These are phyloP conservation scores for Agonopterix alstromeriana DNA, from an alignment of 2,888 invertebrate genomes.

Conservation along the genomic window DNA sequence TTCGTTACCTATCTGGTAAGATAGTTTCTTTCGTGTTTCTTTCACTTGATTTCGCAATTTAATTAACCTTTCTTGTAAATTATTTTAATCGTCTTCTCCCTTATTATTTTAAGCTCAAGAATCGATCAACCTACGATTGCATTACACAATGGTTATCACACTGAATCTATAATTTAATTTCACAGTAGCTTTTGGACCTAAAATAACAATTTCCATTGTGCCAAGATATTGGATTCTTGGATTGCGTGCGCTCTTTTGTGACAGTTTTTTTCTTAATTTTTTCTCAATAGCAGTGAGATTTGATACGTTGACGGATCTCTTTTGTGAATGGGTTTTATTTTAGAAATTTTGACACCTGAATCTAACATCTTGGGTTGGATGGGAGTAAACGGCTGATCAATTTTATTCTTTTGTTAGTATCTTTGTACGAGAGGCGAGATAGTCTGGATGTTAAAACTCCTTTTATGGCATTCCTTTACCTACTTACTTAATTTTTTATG, in stretches of 20 bases:
- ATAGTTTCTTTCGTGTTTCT: too few relatives aligned
- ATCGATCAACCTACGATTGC: neutral
- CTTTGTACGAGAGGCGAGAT: slow-evolving; percentile 22
- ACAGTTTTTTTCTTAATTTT: slow-evolving; percentile 31
- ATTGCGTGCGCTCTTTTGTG: slow-evolving; percentile 63
- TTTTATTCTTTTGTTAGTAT: slow-evolving; percentile 44
- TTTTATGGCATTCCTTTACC: neutral
- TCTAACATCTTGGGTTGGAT: slow-evolving; percentile 42
- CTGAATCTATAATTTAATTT: slow-evolving; percentile 34
- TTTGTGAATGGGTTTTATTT: slow-evolving; percentile 50
- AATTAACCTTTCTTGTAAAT: too few relatives aligned
- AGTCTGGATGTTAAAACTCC: slow-evolving; percentile 42
- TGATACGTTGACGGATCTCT: slow-evolving; percentile 65
- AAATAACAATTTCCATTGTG: slow-evolving; percentile 60
- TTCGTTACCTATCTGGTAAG: too few relatives aligned
- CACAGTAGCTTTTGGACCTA: slow-evolving; percentile 48
- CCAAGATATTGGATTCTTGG: slow-evolving; percentile 55
- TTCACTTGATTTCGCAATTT: too few relatives aligned
- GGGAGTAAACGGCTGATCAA: slow-evolving; percentile 38
- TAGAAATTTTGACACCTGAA: slow-evolving; percentile 67
- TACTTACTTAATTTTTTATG: neutral
- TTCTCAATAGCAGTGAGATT: slow-evolving; percentile 38
- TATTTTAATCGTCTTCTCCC: neutral
- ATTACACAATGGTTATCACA: slow-evolving; percentile 13
- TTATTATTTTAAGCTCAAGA: slow-evolving; percentile 3